These are phyloP conservation scores for Hypomesus transpacificus DNA, from an alignment of 2,113 vertebrate species.

Conservation along the genomic window DNA sequence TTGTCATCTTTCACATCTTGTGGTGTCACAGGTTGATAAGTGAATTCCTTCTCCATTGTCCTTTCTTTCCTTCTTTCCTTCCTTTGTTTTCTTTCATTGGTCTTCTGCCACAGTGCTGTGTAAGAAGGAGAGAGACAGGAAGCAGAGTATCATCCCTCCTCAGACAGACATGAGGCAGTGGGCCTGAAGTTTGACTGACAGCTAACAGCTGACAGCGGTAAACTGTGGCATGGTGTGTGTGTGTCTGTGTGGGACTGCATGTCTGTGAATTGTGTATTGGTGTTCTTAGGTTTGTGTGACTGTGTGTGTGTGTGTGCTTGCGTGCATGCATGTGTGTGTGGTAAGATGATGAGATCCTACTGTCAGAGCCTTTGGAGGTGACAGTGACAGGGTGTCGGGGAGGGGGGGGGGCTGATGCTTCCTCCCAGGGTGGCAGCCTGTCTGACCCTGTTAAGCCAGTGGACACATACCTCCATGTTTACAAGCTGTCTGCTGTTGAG, in stretches of 20 bases:
- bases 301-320: conserved; percentile 2
- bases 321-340: conserved; percentile 25
- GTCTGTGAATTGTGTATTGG: too few species aligned
- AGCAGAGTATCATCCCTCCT: conserved; percentile 41
- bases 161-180: conserved; percentile 31
- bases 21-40: conserved; percentile 47
- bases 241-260: conserved; percentile 6
- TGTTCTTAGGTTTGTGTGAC: too few species aligned
- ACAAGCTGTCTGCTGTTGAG: neutral
- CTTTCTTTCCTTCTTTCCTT: neutral
- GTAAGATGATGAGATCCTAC: conserved; percentile 43
- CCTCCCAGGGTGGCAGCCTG: conserved; percentile 18
- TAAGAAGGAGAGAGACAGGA: conserved; percentile 32
- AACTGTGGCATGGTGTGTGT: too few species aligned
- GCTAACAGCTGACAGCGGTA: conserved; percentile 50
- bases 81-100: conserved; percentile 7
- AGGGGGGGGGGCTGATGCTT: conserved; percentile 25
- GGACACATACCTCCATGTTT: conserved; percentile 29
- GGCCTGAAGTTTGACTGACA: conserved; percentile 45
- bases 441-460: conserved; percentile 19
- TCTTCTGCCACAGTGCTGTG: conserved; percentile 1
- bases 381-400: conserved; percentile 30
- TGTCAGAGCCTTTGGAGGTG: conserved; percentile 27
- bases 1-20: conserved; percentile 42
- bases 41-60: conserved; percentile 38